Evolutionary conservation across 2,797 vertebrate genomes (phyloP).

Genomic region (Podarcis lilfordi): DNA sequence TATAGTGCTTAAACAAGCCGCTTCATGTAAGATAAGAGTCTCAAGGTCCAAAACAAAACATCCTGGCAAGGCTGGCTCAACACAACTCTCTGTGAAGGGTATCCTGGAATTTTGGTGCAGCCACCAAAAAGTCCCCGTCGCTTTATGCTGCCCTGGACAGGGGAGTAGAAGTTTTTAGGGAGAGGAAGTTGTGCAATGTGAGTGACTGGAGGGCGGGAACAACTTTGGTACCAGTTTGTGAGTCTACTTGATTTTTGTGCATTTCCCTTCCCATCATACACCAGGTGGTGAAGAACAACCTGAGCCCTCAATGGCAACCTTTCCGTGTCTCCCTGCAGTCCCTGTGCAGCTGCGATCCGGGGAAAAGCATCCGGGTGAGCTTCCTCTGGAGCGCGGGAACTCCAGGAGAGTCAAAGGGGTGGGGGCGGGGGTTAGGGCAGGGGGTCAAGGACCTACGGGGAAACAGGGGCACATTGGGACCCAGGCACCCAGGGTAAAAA

Average conservation of each 20-base stretch:
- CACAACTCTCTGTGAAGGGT: no score
- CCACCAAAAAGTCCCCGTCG: background rate
- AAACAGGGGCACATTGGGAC: no score
- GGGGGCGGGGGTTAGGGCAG: background rate
- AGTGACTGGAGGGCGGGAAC: no score
- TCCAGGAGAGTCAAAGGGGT: background rate
- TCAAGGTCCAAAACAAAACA: no score
- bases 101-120: background rate
- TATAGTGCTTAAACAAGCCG: no score
- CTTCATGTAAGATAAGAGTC: no score
- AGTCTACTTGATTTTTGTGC: background rate
- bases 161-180: background rate
- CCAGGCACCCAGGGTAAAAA: no score
- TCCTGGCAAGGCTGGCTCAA: no score
- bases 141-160: background rate
- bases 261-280: background rate
- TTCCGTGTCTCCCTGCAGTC: slow-evolving; percentile 73
- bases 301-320: slow-evolving; percentile 71
- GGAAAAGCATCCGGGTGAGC: slow-evolving; percentile 68
- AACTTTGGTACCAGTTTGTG: no score
- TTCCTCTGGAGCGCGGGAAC: background rate
- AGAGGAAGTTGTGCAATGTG: background rate
- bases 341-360: slow-evolving; percentile 69
- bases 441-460: background rate
- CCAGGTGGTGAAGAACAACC: slow-evolving; percentile 75